Percentiles rank a stretch among this genome's conserved stretches.
These are phyloP conservation scores for Cephonodes hylas DNA, from an alignment of 2,888 invertebrate genomes.

Conservation along the genomic window DNA sequence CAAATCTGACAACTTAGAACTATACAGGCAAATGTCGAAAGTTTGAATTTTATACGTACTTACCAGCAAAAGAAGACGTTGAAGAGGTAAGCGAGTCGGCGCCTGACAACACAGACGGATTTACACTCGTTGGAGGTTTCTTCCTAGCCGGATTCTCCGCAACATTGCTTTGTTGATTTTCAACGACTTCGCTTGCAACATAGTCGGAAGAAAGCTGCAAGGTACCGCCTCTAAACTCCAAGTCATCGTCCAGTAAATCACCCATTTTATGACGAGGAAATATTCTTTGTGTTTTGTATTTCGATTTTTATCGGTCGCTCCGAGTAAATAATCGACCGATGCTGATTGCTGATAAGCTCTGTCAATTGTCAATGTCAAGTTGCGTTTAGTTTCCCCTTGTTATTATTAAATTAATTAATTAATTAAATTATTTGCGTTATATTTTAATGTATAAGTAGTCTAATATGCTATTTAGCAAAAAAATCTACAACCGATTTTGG, in stretches of 20 bases:
- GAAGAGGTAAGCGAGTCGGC: slow-evolving; percentile 73
- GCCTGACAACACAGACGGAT: slow-evolving; percentile 72
- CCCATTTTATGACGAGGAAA: too few species aligned
- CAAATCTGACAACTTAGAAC: neutral
- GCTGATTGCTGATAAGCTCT: slow-evolving; percentile 30
- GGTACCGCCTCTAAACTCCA: slow-evolving; percentile 81
- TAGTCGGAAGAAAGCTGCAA: slow-evolving; percentile 65
- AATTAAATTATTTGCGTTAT: neutral
- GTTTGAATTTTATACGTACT: slow-evolving; percentile 12
- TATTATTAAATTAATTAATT: too few species aligned
- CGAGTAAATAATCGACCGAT: slow-evolving; percentile 63
- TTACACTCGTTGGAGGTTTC: slow-evolving; percentile 46
- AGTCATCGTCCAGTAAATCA: slow-evolving; percentile 78
- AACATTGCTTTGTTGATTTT: slow-evolving; percentile 40
- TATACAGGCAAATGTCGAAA: neutral
- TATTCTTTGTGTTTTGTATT: slow-evolving; percentile 20
- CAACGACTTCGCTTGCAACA: slow-evolving; percentile 37
- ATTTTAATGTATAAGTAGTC: neutral
- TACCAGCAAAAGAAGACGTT: slow-evolving; percentile 70
- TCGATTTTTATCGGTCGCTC: slow-evolving; percentile 22
- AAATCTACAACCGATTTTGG: neutral
- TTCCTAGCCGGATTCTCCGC: slow-evolving; percentile 44
- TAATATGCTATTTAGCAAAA: neutral
- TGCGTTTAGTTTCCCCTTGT: slow-evolving; percentile 18
- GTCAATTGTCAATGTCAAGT: slow-evolving; percentile 32